Evolutionary conservation across 1,140 invertebrate species (phyloP).

Genomic region (Drosophila aff.): DNA sequence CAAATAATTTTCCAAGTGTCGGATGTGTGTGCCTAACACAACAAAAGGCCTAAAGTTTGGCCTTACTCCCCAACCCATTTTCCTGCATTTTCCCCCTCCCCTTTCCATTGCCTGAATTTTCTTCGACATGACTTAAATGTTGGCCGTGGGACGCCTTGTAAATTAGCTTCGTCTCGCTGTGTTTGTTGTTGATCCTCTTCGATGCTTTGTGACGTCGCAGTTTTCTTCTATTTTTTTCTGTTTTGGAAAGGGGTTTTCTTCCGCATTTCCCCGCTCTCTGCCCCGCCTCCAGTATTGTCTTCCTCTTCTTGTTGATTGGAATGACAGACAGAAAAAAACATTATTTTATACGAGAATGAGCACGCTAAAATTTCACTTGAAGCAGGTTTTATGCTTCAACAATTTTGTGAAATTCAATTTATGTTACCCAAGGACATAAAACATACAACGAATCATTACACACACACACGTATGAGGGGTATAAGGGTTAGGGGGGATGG

Average conservation of each 20-base stretch:
- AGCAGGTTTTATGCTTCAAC: conserved; percentile 83
- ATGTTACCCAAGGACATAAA: conserved; percentile 83
- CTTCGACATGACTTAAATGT: conserved; percentile 65
- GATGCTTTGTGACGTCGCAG: conserved; percentile 64
- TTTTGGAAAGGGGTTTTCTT: conserved; percentile 56
- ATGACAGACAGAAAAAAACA: conserved; percentile 80
- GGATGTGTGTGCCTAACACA: conserved; percentile 21
- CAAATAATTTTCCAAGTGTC: conserved; percentile 3
- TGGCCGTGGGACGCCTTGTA: conserved; percentile 78
- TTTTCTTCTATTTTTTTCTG: conserved; percentile 38
- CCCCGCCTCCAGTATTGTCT: conserved; percentile 19
- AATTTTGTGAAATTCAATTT: conserved; percentile 84
- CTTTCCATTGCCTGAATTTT: background rate
- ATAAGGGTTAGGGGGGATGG: background rate
- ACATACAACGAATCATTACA: conserved; percentile 82
- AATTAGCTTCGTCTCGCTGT: conserved; percentile 65
- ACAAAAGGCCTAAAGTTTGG: conserved; percentile 46
- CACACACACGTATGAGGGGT: conserved; percentile 25
- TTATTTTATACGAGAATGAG: conserved; percentile 82
- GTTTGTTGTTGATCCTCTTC: conserved; percentile 39
- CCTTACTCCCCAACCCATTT: background rate
- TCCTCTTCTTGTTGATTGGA: conserved; percentile 41
- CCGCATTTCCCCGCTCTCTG: background rate
- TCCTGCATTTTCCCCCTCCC: background rate
- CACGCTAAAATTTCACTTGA: conserved; percentile 82